Conservation (phyloP, 1,140 invertebrate genomes). For the Sipha flava region DNA sequence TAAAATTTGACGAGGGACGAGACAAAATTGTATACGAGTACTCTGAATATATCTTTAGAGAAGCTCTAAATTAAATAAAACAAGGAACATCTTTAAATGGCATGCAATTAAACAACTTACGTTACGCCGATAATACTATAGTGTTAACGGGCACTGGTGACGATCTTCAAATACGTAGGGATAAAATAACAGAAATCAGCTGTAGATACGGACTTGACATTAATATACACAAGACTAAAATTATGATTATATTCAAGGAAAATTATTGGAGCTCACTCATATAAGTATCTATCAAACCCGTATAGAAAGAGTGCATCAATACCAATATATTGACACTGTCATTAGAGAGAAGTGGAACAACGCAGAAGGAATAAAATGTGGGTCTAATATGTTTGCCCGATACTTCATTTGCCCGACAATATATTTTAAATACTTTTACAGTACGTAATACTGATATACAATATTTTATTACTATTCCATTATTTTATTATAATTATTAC, state of each 20-base stretch:
- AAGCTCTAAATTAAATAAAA: not conserved
- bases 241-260: constrained; percentile 21
- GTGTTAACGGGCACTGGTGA: not conserved
- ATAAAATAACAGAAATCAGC: not conserved
- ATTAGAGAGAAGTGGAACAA: not conserved
- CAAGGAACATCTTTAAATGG: not conserved
- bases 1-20: constrained; percentile 33
- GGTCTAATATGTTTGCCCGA: no score
- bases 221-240: constrained; percentile 17
- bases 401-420: no score
- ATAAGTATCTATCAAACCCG: not conserved
- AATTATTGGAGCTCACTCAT: not conserved
- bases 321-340: no score
- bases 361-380: not conserved
- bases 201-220: constrained; percentile 3
- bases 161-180: not conserved
- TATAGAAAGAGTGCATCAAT: not conserved
- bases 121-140: constrained; percentile 27
- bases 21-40: constrained; percentile 41
- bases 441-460: no score
- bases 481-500: no score
- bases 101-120: constrained; percentile 14
- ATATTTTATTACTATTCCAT: no score
- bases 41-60: constrained; percentile 16
- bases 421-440: no score